Evolutionary conservation across 1,140 invertebrate genomes (phyloP), one percentile per base, ranked within the genome.

Genomic region (Gonioctena quinquepunctata): DNA sequence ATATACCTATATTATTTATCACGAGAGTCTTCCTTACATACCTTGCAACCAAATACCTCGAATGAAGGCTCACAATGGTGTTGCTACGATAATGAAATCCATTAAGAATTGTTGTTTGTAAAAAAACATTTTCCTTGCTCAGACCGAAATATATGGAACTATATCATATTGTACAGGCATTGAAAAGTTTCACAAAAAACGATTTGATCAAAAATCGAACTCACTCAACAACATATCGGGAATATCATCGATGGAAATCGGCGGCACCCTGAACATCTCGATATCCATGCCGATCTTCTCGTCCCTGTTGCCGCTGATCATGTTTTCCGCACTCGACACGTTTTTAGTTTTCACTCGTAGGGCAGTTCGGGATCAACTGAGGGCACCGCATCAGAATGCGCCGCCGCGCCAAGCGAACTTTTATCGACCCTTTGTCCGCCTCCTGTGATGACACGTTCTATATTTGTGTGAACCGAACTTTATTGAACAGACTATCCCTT

Each of bases 221-320:
- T 87, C 89, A 92, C 91, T 90, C 76, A 91, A 85, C 70, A 92
- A 86, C 81, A 92, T 89, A 80, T 92, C 89, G 1, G 91, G 92
- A 66, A 93, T 86, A 81, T 90, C 87, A 80, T 92, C 90, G 70
- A 92, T 82, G 76, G 90, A 88, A 76, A 90, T 90, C 71, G 89
- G 89, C 69, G 89, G 89, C 72, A 90, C 88, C 78, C 89, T 85
- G 78, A 86, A 84, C 70, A 86, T 85, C n/a, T 85, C 85, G 54
- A 81, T 80, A 62, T 86, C 84, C 69, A 87, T 83, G 80, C 83
- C 85, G 82, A 84, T 68, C 48, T 66, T 69, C 49, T 78, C 75
- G 7, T 80, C 86, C 72, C 83, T 79, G 68, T 83, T 83, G 75
- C 85, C 80, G 84, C 86, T 87, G 64, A 83, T 83, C 83, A 84